Evolutionary conservation across 2,797 vertebrate genomes (phyloP).

Genomic region (Anguilla megastoma): DNA sequence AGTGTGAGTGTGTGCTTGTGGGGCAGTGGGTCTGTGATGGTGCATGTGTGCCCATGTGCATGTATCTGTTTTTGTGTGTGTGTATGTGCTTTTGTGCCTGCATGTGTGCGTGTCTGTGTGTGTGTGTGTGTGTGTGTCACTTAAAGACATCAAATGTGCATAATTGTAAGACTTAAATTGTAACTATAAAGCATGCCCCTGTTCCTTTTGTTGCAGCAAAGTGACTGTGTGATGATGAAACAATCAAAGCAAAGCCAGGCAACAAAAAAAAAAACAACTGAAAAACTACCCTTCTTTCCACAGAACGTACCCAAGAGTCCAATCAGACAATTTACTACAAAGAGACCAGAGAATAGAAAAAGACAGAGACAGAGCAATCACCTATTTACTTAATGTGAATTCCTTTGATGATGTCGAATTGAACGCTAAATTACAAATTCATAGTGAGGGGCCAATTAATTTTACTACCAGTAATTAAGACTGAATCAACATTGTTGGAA

Average conservation of each 20-base stretch:
- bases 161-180: not conserved
- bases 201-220: slow-evolving; percentile 8
- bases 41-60: not conserved
- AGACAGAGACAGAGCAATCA: slow-evolving; percentile 30
- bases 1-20: not conserved
- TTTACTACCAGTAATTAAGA: slow-evolving; percentile 1
- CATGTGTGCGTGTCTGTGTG: not conserved
- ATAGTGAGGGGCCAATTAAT: not conserved
- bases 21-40: not conserved
- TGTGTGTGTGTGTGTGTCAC: not conserved
- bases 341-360: not conserved
- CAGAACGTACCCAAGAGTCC: slow-evolving; percentile 22
- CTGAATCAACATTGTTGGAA: slow-evolving; percentile 11
- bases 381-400: slow-evolving; percentile 32
- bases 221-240: not conserved
- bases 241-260: slow-evolving; percentile 2
- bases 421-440: slow-evolving; percentile 12
- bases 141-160: not conserved
- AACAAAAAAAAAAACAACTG: not conserved
- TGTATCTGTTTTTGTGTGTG: not conserved
- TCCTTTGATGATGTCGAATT: slow-evolving; percentile 28
- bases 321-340: slow-evolving; percentile 31
- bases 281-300: slow-evolving; percentile 8
- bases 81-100: not conserved
- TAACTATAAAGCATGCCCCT: not conserved